Conservation (phyloP, 2,888 invertebrate species). For the Mythimna pallens region DNA sequence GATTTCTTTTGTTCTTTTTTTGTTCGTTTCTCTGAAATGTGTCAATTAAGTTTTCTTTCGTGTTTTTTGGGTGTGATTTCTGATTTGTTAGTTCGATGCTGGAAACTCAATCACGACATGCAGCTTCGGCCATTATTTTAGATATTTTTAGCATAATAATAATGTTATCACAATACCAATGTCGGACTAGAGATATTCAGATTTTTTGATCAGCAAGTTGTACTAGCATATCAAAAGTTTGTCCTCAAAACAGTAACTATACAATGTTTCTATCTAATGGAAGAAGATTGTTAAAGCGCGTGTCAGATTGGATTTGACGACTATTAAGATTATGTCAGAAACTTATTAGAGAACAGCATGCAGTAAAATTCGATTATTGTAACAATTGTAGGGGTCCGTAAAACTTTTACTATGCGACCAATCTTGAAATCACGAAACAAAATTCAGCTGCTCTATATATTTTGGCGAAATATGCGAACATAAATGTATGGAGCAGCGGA, state of each 20-base stretch:
- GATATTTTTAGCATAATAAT: conserved; percentile 20
- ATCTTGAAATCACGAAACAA: too few relatives aligned
- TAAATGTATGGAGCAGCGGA: too few relatives aligned
- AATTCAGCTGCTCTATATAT: too few relatives aligned
- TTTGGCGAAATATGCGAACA: too few relatives aligned
- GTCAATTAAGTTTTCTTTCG: conserved; percentile 36
- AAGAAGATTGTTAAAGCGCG: conserved; percentile 9
- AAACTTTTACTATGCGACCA: too few relatives aligned
- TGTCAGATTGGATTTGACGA: not conserved
- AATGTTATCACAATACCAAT: not conserved
- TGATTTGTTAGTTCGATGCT: not conserved
- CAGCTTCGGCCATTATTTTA: conserved; percentile 3
- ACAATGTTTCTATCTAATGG: not conserved
- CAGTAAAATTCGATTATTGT: not conserved
- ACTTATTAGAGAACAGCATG: not conserved
- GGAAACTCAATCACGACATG: not conserved
- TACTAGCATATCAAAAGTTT: conserved; percentile 6
- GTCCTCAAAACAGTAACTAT: not conserved
- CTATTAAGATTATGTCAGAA: not conserved
- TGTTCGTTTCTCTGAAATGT: conserved; percentile 31
- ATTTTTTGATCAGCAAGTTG: not conserved
- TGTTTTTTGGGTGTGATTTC: conserved; percentile 7
- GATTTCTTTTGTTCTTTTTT: conserved; percentile 38
- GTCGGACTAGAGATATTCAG: not conserved
- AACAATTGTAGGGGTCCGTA: too few relatives aligned